Base-by-base conservation (phyloP, 2,113 vertebrate genomes). In the Poicephalus meyeri region DNA sequence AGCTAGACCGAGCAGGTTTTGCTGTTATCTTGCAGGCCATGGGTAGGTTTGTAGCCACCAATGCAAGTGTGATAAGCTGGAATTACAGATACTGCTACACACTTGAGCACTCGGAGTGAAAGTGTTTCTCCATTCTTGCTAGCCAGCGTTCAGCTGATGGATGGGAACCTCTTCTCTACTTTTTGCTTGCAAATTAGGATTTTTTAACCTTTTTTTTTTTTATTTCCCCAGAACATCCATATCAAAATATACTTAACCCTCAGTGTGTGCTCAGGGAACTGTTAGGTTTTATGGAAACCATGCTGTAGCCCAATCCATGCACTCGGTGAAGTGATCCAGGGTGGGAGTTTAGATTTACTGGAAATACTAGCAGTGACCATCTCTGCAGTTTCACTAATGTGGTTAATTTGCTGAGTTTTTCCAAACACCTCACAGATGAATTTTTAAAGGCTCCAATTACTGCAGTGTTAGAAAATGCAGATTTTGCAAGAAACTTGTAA, bases 171-270 rank as follows among this genome's bases (percentile, higher is more conserved):
- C 29, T 70, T 77, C 41, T 88, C 64, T 70, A 49, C 16, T 46
- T 80, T 71, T 92, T 86, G 69, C 33, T 53, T 69, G 44, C 91
- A 79, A 88, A 94, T 47, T 5, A 46, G 50, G 55, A 80, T 55
- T 58, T 11, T 28, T 50, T 26, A 25, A 25, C 37, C 37, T 49
- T 64, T 35, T 70, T 60, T 35, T 3, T n/a, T 73, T 87, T 78
- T 44, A 37, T 92, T 93, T 71, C 89, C 88, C 70, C 61, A 95
- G 76, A 90, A 88, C 86, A 93, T 83, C 95, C 93, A 93, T 97
- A 89, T 69, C n/a, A 78, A 55, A 55, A 74, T 52, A 49, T 91
- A 71, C 29, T 63, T 69, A 80, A 80, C 73, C 69, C 74, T 53
- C 53, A 49, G 56, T n/a, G 72, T 50, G 87, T 0, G 0, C 71